Conservation (phyloP, 2,888 invertebrate species). For the Amiota minor region DNA sequence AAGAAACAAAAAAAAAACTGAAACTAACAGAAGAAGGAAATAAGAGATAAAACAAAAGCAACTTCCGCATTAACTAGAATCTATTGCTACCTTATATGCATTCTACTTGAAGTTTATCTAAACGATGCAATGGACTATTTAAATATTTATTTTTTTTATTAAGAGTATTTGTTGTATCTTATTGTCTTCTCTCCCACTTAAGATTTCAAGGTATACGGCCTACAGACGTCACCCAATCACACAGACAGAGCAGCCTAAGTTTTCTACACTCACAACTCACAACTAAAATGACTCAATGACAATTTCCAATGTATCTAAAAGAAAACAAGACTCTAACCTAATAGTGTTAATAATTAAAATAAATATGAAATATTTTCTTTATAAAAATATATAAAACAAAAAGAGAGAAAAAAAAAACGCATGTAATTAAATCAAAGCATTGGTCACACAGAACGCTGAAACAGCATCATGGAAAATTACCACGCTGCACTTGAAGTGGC, state of each 20-base stretch:
- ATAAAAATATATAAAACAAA: background rate
- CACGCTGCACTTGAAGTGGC: conserved; percentile 45
- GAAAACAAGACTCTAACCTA: background rate
- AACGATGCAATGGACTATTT: no score
- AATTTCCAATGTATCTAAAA: background rate
- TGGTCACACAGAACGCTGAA: background rate
- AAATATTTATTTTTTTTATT: no score
- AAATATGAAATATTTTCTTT: background rate
- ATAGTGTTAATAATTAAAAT: background rate
- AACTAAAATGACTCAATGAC: background rate
- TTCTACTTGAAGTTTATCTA: no score
- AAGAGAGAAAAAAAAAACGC: background rate
- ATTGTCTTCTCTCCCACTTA: no score
- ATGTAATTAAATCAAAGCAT: conserved; percentile 20
- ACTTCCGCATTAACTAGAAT: no score
- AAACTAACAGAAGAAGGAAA: no score
- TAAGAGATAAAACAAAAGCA: no score
- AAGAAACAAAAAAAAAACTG: no score
- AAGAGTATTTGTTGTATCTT: no score
- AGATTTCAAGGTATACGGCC: no score
- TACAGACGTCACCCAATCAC: no score
- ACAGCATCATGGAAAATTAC: conserved; percentile 21
- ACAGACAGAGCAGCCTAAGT: background rate
- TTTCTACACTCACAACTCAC: background rate
- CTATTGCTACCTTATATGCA: no score